Evolutionary conservation across 2,888 invertebrate species (phyloP).

Genomic region (Trichopria drosophilae): DNA sequence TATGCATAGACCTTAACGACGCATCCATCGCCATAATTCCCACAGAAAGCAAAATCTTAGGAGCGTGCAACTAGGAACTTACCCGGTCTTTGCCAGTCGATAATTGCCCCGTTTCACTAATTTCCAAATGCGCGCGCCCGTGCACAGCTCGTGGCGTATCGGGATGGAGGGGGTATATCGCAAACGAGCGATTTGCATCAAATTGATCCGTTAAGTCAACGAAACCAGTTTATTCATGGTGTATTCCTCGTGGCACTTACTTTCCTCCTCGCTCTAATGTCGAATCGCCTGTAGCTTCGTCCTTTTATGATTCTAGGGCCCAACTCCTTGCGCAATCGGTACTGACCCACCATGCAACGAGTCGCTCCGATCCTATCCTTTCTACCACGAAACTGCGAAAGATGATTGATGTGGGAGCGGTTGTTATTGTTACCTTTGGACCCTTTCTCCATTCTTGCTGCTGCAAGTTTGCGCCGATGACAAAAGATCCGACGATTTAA

Average conservation of each 20-base stretch:
- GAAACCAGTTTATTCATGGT: slow-evolving; percentile 38
- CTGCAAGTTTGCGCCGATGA: slow-evolving; percentile 14
- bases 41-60: slow-evolving; percentile 41
- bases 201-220: slow-evolving; percentile 56
- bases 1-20: no score
- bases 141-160: slow-evolving; percentile 39
- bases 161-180: slow-evolving; percentile 44
- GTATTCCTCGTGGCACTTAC: slow-evolving; percentile 37
- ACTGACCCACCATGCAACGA: slow-evolving; percentile 50
- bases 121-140: slow-evolving; percentile 50
- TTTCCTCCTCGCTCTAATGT: slow-evolving; percentile 1
- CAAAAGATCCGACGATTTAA: slow-evolving; percentile 30
- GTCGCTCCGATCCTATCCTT: slow-evolving; percentile 52
- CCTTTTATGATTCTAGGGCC: slow-evolving; percentile 31
- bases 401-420: slow-evolving; percentile 58
- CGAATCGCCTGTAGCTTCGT: slow-evolving; percentile 33
- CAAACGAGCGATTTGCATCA: slow-evolving; percentile 58
- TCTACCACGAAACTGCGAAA: slow-evolving; percentile 54
- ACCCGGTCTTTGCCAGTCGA: slow-evolving; percentile 37
- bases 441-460: background rate
- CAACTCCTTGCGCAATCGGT: slow-evolving; percentile 49
- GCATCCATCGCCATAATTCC: no score
- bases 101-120: slow-evolving; percentile 55
- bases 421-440: slow-evolving; percentile 27
- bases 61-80: slow-evolving; percentile 41